phyloP scores from a whole-genome alignment of 2,113 vertebrate species.

The Platycercus adscitus region DNA sequence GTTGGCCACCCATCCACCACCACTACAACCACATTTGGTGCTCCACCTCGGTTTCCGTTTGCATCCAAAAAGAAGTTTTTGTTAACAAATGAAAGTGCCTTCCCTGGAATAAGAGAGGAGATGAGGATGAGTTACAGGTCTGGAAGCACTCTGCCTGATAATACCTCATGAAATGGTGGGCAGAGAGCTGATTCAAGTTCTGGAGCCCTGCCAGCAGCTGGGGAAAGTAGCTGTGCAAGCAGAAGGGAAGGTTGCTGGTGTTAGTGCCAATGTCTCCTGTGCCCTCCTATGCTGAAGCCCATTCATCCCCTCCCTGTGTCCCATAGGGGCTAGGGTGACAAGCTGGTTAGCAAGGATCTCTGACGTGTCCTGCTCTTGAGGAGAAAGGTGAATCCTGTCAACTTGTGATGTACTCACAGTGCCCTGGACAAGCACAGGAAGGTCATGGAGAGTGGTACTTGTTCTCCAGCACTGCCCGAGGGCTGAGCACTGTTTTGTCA shows the following conservation, averaged over 20 bases:
- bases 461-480: not conserved
- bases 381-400: not conserved
- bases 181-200: not conserved
- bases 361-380: accelerated
- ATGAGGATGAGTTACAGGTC: not conserved
- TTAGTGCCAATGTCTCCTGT: not conserved
- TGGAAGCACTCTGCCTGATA: not conserved
- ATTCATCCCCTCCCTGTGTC: accelerated
- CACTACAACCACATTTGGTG: slow-evolving; percentile 91
- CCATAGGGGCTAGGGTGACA: not conserved
- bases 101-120: slow-evolving; percentile 77
- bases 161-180: not conserved
- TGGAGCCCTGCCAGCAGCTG: not conserved
- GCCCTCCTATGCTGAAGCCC: not conserved
- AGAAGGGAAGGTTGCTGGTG: not conserved
- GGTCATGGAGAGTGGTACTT: not conserved
- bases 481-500: accelerated
- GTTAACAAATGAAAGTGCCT: slow-evolving; percentile 91
- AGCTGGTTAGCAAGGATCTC: not conserved
- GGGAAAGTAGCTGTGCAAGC: not conserved
- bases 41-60: slow-evolving; percentile 90
- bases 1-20: slow-evolving; percentile 98
- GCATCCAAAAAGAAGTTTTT: slow-evolving; percentile 91
- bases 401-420: accelerated
- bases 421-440: not conserved